Percentiles rank a stretch among this genome's conserved stretches.
These are phyloP conservation scores for Brachypodius melanocephalos DNA, from an alignment of 2,113 vertebrate species.

Conservation along the genomic window DNA sequence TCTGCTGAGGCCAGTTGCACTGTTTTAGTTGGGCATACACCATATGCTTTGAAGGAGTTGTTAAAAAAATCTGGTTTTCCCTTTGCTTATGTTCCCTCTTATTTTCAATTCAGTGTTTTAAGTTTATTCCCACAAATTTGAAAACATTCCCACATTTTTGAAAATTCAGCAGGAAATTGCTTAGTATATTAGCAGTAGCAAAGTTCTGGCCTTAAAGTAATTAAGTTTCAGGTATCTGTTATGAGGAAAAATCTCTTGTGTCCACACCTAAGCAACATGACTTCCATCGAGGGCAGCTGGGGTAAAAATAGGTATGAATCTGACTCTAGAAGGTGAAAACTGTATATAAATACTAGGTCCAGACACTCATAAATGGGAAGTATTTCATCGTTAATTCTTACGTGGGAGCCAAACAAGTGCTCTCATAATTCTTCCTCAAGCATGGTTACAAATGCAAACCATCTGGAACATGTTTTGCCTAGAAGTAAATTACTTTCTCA, in stretches of 20 bases:
- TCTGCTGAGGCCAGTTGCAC: neutral
- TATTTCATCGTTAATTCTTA: neutral
- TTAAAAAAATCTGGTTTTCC: neutral
- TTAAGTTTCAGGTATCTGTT: neutral
- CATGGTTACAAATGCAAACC: neutral
- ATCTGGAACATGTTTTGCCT: constrained; percentile 35
- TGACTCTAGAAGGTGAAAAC: neutral
- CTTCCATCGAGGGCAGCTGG: neutral
- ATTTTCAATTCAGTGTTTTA: neutral
- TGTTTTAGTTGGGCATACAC: neutral
- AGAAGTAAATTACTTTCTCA: constrained; percentile 34
- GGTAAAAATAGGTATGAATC: neutral
- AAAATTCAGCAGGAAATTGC: neutral
- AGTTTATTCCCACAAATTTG: neutral
- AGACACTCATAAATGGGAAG: neutral
- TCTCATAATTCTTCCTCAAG: neutral
- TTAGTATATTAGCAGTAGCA: neutral
- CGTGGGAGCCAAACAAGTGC: neutral
- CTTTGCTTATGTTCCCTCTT: neutral
- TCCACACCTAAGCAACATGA: neutral
- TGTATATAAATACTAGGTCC: neutral
- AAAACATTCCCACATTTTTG: neutral
- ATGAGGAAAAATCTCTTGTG: rapidly evolving
- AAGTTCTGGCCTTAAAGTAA: neutral
- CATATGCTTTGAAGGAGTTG: neutral